Percentiles rank a stretch among this genome's conserved stretches.
Conservation (phyloP, 1,140 invertebrate species). For the Platyura marginata region DNA sequence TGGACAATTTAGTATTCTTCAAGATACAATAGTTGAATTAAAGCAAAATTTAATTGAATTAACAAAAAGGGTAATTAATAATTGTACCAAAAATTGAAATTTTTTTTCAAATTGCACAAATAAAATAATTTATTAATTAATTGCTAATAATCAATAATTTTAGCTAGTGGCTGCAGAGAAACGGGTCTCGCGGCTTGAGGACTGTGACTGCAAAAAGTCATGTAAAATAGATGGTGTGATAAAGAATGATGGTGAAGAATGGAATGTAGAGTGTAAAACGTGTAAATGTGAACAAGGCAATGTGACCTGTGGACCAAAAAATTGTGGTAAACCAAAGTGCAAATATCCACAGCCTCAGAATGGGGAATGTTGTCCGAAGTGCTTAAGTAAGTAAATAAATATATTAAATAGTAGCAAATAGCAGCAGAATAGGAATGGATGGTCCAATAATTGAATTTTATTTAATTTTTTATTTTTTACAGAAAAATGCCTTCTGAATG, state of each 20-base stretch:
- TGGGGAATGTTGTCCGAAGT: constrained; percentile 70
- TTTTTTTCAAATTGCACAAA: too few relatives aligned
- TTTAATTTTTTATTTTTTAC: constrained; percentile 16
- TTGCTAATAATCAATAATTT: too few relatives aligned
- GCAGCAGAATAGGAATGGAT: too few relatives aligned
- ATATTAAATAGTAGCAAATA: too few relatives aligned
- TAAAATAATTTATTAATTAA: too few relatives aligned
- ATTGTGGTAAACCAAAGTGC: constrained; percentile 55
- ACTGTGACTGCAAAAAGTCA: constrained; percentile 78
- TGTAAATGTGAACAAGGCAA: constrained; percentile 74
- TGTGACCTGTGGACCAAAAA: constrained; percentile 56
- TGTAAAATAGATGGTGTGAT: constrained; percentile 63
- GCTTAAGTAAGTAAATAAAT: constrained; percentile 40
- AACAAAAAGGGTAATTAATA: constrained; percentile 35
- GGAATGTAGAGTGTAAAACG: constrained; percentile 61
- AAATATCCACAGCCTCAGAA: constrained; percentile 56
- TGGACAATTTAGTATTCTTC: constrained; percentile 66
- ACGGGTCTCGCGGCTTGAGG: constrained; percentile 54
- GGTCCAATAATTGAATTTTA: too few relatives aligned
- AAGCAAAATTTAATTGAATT: constrained; percentile 37
- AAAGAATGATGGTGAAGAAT: constrained; percentile 60
- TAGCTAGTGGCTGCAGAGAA: constrained; percentile 61
- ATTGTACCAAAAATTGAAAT: too few relatives aligned
- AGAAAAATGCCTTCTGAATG: constrained; percentile 64
- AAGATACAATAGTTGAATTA: constrained; percentile 45